Conservation (phyloP, 2,888 invertebrate species). For the Zaprionus lineosus region DNA sequence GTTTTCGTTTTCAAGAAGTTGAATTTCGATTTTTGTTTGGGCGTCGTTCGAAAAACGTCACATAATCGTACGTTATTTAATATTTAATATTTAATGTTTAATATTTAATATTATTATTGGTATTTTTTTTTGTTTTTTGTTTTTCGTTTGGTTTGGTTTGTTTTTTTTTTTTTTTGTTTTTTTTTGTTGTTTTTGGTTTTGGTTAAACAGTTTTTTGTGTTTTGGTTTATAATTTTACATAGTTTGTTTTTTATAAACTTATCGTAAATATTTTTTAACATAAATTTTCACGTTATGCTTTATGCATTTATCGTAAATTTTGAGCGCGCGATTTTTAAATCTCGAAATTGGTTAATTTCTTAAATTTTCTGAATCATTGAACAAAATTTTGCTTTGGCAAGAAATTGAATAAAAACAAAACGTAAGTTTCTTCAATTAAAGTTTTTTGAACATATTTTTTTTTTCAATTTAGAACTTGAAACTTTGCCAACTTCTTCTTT, state of each 20-base stretch:
- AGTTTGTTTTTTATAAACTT: slow-evolving; percentile 59
- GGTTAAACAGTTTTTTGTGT: slow-evolving; percentile 41
- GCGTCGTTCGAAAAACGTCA: slow-evolving; percentile 83
- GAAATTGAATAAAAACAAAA: slow-evolving; percentile 48
- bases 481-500: slow-evolving; percentile 58
- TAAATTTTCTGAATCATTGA: slow-evolving; percentile 34
- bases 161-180: slow-evolving; percentile 37
- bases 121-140: slow-evolving; percentile 37
- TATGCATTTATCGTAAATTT: slow-evolving; percentile 29
- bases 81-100: slow-evolving; percentile 12
- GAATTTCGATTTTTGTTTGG: slow-evolving; percentile 84
- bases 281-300: slow-evolving; percentile 52
- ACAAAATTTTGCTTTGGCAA: slow-evolving; percentile 50
- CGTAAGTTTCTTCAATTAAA: slow-evolving; percentile 33
- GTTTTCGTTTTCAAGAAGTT: slow-evolving; percentile 83
- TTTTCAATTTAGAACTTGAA: slow-evolving; percentile 5
- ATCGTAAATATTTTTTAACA: slow-evolving; percentile 53
- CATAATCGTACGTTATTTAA: slow-evolving; percentile 74
- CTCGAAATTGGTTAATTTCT: slow-evolving; percentile 19
- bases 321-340: slow-evolving; percentile 15
- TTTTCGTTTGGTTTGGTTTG: slow-evolving; percentile 40
- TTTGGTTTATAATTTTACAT: no score
- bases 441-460: background rate
- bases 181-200: slow-evolving; percentile 38
- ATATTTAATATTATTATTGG: slow-evolving; percentile 32